Percentiles rank a stretch among this genome's conserved stretches.
phyloP scores from a whole-genome alignment of 2,888 invertebrate species.

The Tachina grossa region DNA sequence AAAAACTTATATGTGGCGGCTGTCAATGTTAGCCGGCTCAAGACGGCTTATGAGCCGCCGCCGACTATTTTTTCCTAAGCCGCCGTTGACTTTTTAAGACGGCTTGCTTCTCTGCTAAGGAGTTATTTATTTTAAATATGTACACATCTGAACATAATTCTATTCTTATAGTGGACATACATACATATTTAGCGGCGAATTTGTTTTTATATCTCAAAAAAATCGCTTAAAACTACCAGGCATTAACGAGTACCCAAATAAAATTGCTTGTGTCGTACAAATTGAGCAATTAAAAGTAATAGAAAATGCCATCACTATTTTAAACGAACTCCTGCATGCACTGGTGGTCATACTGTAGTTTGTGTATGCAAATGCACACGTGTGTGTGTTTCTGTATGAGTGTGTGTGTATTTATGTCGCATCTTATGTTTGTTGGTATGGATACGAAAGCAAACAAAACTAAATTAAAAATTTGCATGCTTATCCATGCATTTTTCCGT shows the following conservation, averaged over 20 bases:
- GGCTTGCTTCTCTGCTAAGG: too few species aligned
- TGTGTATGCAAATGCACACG: neutral
- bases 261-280: neutral
- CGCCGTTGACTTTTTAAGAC: too few species aligned
- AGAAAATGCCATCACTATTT: neutral
- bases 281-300: neutral
- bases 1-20: too few species aligned
- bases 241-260: neutral
- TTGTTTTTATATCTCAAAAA: too few species aligned
- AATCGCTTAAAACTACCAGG: too few species aligned
- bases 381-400: neutral
- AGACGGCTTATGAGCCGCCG: too few species aligned
- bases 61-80: too few species aligned
- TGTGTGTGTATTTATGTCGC: neutral
- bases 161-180: too few species aligned
- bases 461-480: constrained; percentile 47
- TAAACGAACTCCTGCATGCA: neutral
- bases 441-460: neutral
- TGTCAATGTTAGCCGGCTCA: too few species aligned
- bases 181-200: too few species aligned
- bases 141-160: too few species aligned
- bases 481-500: constrained; percentile 28
- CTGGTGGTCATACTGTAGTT: neutral
- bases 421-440: constrained; percentile 13
- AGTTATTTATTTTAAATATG: too few species aligned